phyloP scores from a whole-genome alignment of 1,140 invertebrate species.

The Lordiphosa mommai region DNA sequence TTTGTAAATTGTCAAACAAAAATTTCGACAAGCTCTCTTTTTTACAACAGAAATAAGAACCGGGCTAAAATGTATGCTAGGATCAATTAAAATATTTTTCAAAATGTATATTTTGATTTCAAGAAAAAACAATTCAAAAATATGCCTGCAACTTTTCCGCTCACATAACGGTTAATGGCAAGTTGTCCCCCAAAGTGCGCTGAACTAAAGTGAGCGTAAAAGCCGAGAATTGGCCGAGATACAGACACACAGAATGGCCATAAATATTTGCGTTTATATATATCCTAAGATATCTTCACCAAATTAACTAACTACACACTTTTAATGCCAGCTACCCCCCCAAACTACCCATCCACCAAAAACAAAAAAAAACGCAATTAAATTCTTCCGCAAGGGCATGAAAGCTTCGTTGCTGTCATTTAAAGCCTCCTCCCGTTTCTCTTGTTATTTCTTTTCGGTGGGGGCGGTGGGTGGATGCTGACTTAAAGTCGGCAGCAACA shows the following conservation, averaged over 20 bases:
- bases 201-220: too few relatives aligned
- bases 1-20: too few relatives aligned
- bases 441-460: neutral
- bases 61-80: too few relatives aligned
- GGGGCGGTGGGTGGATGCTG: neutral
- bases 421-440: constrained; percentile 19
- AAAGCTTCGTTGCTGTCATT: constrained; percentile 41
- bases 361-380: constrained; percentile 40
- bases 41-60: too few relatives aligned
- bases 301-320: constrained; percentile 50
- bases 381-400: constrained; percentile 44
- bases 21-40: too few relatives aligned
- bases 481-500: constrained; percentile 1
- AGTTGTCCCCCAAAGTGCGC: too few relatives aligned
- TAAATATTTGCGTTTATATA: constrained; percentile 2
- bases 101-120: too few relatives aligned
- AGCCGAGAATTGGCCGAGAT: too few relatives aligned
- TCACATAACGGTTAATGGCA: too few relatives aligned
- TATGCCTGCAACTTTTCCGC: too few relatives aligned
- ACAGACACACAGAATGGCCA: neutral
- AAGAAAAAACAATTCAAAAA: too few relatives aligned
- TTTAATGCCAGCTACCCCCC: constrained; percentile 18
- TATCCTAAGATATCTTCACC: constrained; percentile 35
- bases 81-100: too few relatives aligned
- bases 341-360: neutral